Percentiles rank a stretch among this genome's conserved stretches.
Conservation (phyloP, 2,797 vertebrate species). For the Lemur catta region DNA sequence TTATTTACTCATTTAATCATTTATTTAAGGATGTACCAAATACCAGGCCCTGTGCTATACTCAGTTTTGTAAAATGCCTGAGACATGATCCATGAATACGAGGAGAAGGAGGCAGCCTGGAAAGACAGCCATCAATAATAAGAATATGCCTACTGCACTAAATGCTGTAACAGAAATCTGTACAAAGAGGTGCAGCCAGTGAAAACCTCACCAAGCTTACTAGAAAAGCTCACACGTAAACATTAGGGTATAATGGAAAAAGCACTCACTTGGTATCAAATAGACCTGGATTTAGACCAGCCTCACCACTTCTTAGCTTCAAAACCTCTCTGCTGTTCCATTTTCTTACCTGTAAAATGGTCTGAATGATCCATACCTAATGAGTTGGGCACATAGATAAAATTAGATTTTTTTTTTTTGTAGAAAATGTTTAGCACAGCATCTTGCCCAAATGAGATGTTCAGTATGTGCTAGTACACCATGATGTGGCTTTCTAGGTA, state of each 20-base stretch:
- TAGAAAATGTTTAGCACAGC: neutral
- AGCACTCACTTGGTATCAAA: neutral
- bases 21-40: neutral
- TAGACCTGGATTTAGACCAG: neutral
- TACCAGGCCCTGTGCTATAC: neutral
- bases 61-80: neutral
- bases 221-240: neutral
- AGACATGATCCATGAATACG: neutral
- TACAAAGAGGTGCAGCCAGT: neutral
- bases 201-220: neutral
- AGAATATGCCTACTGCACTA: neutral
- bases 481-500: neutral
- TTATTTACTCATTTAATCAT: neutral
- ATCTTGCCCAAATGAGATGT: neutral
- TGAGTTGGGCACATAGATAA: neutral
- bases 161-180: neutral
- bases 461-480: neutral
- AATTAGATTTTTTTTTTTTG: neutral
- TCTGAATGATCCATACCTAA: neutral
- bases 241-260: neutral
- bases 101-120: neutral
- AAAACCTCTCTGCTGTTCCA: neutral
- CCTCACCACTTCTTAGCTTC: neutral
- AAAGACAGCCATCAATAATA: neutral
- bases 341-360: neutral